These are phyloP conservation scores for Nemopilema nomurai DNA, from an alignment of 30 jellyfish, hydroid and myxozoan species.

Conservation along the genomic window DNA sequence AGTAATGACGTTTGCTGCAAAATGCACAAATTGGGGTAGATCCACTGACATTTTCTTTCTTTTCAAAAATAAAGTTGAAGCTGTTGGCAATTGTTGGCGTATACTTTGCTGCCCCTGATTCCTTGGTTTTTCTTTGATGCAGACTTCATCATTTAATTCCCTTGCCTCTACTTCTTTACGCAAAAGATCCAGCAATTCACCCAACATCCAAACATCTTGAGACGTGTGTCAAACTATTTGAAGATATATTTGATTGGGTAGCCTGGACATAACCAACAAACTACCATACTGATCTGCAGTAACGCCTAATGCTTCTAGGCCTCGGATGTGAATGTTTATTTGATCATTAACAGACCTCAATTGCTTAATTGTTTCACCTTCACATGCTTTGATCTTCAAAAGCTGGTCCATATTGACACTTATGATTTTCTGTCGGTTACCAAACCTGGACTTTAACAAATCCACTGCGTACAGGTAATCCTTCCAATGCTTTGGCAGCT, in stretches of 20 bases:
- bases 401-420: constrained; percentile 38
- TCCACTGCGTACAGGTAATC: constrained; percentile 22
- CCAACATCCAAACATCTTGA: not conserved
- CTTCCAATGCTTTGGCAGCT: constrained; percentile 43
- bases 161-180: not conserved
- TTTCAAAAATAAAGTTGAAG: not conserved
- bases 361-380: constrained; percentile 5
- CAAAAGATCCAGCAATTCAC: not conserved
- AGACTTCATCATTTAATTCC: not conserved
- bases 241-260: not conserved
- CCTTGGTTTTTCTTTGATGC: not conserved
- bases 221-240: not conserved
- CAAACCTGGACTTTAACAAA: constrained; percentile 42
- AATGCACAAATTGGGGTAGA: not conserved
- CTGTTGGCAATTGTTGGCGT: not conserved
- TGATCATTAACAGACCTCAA: constrained; percentile 28
- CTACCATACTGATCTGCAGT: constrained; percentile 17
- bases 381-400: constrained; percentile 9
- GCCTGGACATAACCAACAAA: not conserved
- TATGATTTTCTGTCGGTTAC: constrained; percentile 36
- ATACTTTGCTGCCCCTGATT: not conserved
- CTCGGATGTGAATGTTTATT: constrained; percentile 48
- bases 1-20: not conserved
- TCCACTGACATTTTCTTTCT: not conserved
- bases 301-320: constrained; percentile 42